These are phyloP conservation scores for Dicerorhinus sumatrensis DNA, from an alignment of 2,113 vertebrate species.

Conservation along the genomic window DNA sequence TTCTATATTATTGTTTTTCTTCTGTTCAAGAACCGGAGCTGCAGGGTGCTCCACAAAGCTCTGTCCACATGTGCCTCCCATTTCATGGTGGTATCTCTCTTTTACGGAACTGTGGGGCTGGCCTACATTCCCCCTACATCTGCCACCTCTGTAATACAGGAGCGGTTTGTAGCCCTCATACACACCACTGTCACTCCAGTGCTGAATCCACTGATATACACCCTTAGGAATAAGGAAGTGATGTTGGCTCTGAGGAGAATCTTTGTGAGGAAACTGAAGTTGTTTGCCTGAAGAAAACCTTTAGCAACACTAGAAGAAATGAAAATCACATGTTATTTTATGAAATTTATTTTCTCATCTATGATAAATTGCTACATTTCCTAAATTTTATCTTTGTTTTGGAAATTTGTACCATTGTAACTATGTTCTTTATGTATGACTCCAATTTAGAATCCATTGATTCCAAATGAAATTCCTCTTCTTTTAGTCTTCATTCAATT, in stretches of 20 bases:
- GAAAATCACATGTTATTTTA: background rate
- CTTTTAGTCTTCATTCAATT: background rate
- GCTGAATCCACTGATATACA: background rate
- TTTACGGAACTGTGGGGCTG: background rate
- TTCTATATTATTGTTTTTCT: background rate
- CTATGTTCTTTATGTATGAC: background rate
- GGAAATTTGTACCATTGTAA: background rate
- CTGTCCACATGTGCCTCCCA: slow-evolving; percentile 42
- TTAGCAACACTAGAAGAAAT: background rate
- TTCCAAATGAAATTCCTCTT: background rate
- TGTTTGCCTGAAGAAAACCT: background rate
- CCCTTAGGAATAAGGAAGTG: background rate
- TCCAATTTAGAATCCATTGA: background rate
- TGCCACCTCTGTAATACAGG: background rate
- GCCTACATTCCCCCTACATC: background rate
- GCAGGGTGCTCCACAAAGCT: background rate
- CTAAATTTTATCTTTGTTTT: background rate
- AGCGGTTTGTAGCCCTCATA: background rate
- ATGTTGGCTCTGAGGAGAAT: background rate
- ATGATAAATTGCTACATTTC: background rate
- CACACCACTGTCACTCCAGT: background rate
- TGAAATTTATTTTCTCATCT: background rate
- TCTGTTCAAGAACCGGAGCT: background rate
- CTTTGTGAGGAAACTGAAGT: background rate
- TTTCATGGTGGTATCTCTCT: background rate